These are phyloP conservation scores for Diaperis boleti DNA, from an alignment of 2,888 invertebrate genomes.

Conservation along the genomic window DNA sequence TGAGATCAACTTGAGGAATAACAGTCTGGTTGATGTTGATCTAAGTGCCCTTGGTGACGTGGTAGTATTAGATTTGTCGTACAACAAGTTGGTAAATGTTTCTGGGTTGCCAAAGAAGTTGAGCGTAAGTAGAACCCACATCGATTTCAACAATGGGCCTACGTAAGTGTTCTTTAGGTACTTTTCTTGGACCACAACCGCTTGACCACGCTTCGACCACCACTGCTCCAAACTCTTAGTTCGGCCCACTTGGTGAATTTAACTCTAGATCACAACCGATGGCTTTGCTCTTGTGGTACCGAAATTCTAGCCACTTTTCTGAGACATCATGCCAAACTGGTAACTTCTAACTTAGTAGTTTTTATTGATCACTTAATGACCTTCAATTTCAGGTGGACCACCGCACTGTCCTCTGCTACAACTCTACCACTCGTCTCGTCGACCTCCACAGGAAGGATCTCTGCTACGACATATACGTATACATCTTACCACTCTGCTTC, in stretches of 20 bases:
- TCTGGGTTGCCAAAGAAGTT: neutral
- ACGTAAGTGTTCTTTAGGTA: neutral
- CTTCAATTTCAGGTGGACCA: slow-evolving; percentile 51
- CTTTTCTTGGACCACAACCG: slow-evolving; percentile 9
- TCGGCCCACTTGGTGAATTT: neutral
- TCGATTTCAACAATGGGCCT: neutral
- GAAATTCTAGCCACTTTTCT: slow-evolving; percentile 11
- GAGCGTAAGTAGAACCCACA: neutral
- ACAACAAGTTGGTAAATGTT: neutral
- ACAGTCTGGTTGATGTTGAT: slow-evolving; percentile 3
- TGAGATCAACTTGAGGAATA: slow-evolving; percentile 4
- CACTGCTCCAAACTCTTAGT: slow-evolving; percentile 1
- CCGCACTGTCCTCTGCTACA: slow-evolving; percentile 52
- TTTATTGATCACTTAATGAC: neutral
- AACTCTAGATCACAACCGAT: slow-evolving; percentile 14
- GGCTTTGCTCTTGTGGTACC: slow-evolving; percentile 14
- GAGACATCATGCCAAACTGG: slow-evolving; percentile 5
- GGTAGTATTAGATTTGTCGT: too few relatives aligned
- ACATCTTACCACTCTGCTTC: neutral
- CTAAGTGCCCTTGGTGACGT: too few relatives aligned
- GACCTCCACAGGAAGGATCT: slow-evolving; percentile 55
- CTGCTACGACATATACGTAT: slow-evolving; percentile 45
- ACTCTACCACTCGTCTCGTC: slow-evolving; percentile 53
- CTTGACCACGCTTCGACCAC: neutral
- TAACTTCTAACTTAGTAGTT: neutral